Evolutionary conservation across 2,888 invertebrate genomes (phyloP).

Genomic region (Cephus pygmeus): DNA sequence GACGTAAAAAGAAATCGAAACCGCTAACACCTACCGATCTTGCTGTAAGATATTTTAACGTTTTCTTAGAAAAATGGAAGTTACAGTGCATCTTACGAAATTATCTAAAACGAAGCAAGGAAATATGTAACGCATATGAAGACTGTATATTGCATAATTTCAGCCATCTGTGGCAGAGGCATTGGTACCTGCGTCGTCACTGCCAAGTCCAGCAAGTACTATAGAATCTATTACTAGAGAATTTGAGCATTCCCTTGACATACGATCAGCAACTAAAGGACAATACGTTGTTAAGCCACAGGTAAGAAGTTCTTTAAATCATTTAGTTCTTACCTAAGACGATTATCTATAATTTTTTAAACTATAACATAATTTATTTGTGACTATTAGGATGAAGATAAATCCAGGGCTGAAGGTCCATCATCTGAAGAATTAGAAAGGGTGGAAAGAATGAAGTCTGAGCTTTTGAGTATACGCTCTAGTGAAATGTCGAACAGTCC

Average conservation of each 20-base stretch:
- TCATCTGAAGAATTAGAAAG: conserved; percentile 71
- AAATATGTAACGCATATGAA: too few relatives aligned
- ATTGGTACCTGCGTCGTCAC: conserved; percentile 67
- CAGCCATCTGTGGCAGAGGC: conserved; percentile 65
- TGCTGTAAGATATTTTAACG: conserved; percentile 56
- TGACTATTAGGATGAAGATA: conserved; percentile 73
- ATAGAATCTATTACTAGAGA: conserved; percentile 83
- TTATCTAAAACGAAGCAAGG: conserved; percentile 61
- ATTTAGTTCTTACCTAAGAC: too few relatives aligned
- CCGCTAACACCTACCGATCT: conserved; percentile 60
- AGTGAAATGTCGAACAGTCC: conserved; percentile 60
- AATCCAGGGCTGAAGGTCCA: conserved; percentile 75
- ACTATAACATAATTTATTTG: background rate
- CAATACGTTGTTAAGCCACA: conserved; percentile 72
- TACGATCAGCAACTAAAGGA: conserved; percentile 74
- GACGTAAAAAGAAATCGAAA: conserved; percentile 79
- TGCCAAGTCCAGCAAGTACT: conserved; percentile 82
- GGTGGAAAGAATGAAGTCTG: conserved; percentile 69
- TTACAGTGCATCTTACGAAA: conserved; percentile 63
- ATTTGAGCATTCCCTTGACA: conserved; percentile 84
- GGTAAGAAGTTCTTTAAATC: conserved; percentile 58
- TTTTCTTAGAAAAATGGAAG: conserved; percentile 33
- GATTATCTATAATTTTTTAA: too few relatives aligned
- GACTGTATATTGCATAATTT: too few relatives aligned
- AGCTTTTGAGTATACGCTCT: conserved; percentile 65